A percentile compares a stretch with the other conserved stretches of the same genome.
phyloP scores from a whole-genome alignment of 2,797 vertebrate genomes.

The Galaxias olidus region DNA sequence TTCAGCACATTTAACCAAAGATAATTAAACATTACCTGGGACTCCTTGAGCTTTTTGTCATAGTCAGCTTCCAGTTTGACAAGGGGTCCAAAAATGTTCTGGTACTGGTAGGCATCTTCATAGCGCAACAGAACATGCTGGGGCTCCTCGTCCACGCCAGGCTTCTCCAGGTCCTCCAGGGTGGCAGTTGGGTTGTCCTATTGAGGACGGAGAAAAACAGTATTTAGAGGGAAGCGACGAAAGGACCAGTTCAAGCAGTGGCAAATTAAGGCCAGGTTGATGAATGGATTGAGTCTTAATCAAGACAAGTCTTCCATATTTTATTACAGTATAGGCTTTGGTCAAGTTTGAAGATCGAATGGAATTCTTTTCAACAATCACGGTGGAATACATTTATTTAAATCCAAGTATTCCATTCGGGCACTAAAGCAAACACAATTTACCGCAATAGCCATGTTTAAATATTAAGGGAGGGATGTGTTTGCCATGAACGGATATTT shows the following conservation, averaged over 20 bases:
- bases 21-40: conserved; percentile 79
- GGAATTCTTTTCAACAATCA: too few species aligned
- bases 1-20: not conserved
- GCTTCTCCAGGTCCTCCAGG: conserved; percentile 97
- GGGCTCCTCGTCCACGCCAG: conserved; percentile 95
- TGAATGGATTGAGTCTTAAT: too few species aligned
- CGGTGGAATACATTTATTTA: too few species aligned
- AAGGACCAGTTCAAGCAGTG: not conserved
- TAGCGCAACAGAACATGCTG: conserved; percentile 98
- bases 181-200: conserved; percentile 97
- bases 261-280: too few species aligned
- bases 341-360: too few species aligned
- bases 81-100: conserved; percentile 97
- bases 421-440: too few species aligned
- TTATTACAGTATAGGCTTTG: too few species aligned
- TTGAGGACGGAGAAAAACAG: not conserved
- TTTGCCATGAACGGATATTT: too few species aligned
- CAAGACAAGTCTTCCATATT: too few species aligned
- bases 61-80: conserved; percentile 99
- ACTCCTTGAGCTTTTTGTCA: conserved; percentile 99
- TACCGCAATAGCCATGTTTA: too few species aligned
- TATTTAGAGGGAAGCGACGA: not conserved
- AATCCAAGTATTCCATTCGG: too few species aligned
- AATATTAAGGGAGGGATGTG: too few species aligned
- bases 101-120: conserved; percentile 98